Conservation (phyloP, 2,113 vertebrate species). For the Malurus melanocephalus region DNA sequence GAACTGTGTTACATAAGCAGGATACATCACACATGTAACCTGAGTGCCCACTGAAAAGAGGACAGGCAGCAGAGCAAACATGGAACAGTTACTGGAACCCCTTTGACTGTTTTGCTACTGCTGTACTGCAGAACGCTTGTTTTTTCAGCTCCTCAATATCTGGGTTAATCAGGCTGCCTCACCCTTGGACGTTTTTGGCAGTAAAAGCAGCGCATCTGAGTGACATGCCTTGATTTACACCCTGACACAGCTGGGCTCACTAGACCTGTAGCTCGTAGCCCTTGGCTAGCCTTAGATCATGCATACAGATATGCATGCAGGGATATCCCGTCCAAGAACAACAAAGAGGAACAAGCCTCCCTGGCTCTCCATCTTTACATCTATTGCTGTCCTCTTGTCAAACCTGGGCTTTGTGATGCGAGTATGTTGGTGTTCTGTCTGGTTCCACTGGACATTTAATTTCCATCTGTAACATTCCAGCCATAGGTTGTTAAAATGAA, state of each 20-base stretch:
- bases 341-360: not conserved
- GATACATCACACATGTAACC: not conserved
- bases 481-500: not conserved
- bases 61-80: not conserved
- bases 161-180: conserved; percentile 36
- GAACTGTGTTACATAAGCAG: not conserved
- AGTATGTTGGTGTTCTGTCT: not conserved
- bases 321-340: conserved; percentile 5
- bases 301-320: not conserved
- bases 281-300: conserved; percentile 13
- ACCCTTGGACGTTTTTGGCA: conserved; percentile 51
- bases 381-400: conserved; percentile 6
- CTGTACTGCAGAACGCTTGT: not conserved
- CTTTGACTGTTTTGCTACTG: conserved; percentile 6
- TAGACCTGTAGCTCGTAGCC: not conserved
- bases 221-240: conserved; percentile 32
- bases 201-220: conserved; percentile 16
- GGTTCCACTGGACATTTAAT: not conserved
- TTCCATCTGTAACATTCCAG: not conserved
- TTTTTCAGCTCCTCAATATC: conserved; percentile 24
- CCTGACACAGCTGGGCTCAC: conserved; percentile 21
- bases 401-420: not conserved
- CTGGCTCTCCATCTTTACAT: not conserved
- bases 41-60: not conserved
- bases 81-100: not conserved